Conservation (phyloP, 2,888 invertebrate genomes). For the Lepidocyrtinus sp. region DNA sequence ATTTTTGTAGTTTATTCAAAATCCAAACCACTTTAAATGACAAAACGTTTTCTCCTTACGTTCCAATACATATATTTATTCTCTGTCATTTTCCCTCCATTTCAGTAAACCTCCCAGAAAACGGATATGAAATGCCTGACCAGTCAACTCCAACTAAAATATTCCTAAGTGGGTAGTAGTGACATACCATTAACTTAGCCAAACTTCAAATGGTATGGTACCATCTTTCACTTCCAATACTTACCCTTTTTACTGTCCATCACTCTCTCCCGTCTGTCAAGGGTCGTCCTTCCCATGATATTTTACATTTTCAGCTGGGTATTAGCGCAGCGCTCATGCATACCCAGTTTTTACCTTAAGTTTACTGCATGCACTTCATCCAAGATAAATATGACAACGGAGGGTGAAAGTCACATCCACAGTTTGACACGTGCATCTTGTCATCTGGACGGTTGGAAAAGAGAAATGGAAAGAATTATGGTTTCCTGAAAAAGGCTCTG, state of each 20-base stretch:
- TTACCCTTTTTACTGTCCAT: conserved; percentile 43
- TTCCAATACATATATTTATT: no score
- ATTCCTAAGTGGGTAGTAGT: conserved; percentile 38
- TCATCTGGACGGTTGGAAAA: conserved; percentile 45
- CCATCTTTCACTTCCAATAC: conserved; percentile 16
- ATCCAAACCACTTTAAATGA: no score
- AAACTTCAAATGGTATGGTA: background rate
- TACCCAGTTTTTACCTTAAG: background rate
- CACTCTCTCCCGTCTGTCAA: conserved; percentile 1
- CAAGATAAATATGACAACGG: conserved; percentile 35
- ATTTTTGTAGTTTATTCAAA: no score
- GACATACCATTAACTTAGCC: conserved; percentile 46
- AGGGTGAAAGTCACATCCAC: conserved; percentile 35
- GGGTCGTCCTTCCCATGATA: conserved; percentile 1
- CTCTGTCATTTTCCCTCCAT: no score
- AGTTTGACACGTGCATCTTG: conserved; percentile 58
- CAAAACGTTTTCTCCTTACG: no score
- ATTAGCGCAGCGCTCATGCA: background rate
- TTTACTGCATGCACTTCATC: conserved; percentile 22
- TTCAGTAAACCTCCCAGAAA: no score
- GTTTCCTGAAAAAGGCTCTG: background rate
- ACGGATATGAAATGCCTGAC: no score
- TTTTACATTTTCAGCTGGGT: background rate
- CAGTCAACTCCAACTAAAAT: no score
- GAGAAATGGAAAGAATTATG: conserved; percentile 8